Percentiles rank a stretch among this genome's conserved stretches.
phyloP scores from a whole-genome alignment of 2,888 invertebrate species.

The Danaus chrysippus region DNA sequence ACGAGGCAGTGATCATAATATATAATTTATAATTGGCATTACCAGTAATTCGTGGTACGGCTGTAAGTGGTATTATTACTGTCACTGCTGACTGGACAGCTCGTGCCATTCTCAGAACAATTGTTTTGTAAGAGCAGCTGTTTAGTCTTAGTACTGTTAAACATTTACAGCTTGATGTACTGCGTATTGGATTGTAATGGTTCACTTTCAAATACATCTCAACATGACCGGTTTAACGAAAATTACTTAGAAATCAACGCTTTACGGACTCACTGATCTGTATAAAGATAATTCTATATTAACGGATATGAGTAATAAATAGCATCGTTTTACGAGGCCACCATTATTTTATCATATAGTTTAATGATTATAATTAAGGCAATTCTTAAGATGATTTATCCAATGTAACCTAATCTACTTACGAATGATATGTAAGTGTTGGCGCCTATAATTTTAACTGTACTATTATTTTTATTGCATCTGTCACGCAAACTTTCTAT shows the following conservation, averaged over 20 bases:
- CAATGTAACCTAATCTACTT: constrained; percentile 14
- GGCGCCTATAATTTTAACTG: constrained; percentile 24
- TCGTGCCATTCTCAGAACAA: constrained; percentile 18
- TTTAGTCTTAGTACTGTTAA: constrained; percentile 8
- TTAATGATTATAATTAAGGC: constrained; percentile 16
- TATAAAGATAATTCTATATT: background rate
- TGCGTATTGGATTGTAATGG: background rate
- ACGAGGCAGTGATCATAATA: background rate
- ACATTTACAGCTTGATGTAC: constrained; percentile 1
- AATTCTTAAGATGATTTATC: constrained; percentile 22
- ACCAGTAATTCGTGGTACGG: constrained; percentile 12
- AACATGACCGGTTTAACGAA: constrained; percentile 1
- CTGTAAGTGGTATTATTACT: constrained; percentile 23
- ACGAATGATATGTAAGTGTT: constrained; percentile 16
- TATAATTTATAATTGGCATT: constrained; percentile 1
- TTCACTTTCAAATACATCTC: too few relatives aligned
- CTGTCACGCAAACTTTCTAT: constrained; percentile 32
- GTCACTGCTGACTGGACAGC: constrained; percentile 11
- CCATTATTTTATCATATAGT: constrained; percentile 13
- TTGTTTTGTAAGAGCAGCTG: constrained; percentile 15
- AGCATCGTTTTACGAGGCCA: background rate
- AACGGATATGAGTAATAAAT: constrained; percentile 11
- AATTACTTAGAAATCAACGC: background rate
- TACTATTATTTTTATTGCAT: constrained; percentile 24
- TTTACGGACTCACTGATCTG: background rate